Conservation (phyloP, 2,888 invertebrate species). For the Drosophila borborema region DNA sequence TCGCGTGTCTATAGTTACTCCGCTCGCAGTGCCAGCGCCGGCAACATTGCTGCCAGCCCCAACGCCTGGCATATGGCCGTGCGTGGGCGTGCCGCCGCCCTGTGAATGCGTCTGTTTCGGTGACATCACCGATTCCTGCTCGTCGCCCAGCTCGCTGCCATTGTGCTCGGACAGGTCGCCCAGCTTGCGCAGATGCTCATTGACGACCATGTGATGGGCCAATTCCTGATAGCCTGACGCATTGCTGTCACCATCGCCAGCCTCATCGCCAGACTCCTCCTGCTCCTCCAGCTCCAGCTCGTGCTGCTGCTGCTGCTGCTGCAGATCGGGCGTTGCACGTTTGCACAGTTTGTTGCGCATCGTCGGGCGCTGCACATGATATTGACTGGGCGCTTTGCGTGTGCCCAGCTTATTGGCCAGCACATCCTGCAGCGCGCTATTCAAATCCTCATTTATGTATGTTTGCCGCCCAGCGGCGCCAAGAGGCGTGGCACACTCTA, state of each 20-base stretch:
- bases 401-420: slow-evolving; percentile 97
- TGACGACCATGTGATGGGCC: slow-evolving; percentile 68
- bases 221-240: slow-evolving; percentile 72
- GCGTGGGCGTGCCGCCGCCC: slow-evolving; percentile 34
- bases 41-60: slow-evolving; percentile 26
- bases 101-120: slow-evolving; percentile 53
- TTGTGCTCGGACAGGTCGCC: slow-evolving; percentile 73
- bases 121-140: slow-evolving; percentile 48
- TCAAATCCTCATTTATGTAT: slow-evolving; percentile 98
- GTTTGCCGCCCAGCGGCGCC: slow-evolving; percentile 87
- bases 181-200: slow-evolving; percentile 71
- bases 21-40: slow-evolving; percentile 48
- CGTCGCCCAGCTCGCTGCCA: slow-evolving; percentile 68
- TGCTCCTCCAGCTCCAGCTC: slow-evolving; percentile 79
- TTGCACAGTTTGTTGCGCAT: slow-evolving; percentile 97
- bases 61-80: slow-evolving; percentile 12
- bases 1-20: slow-evolving; percentile 77
- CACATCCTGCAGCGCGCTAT: slow-evolving; percentile 97
- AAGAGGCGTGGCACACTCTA: slow-evolving; percentile 87
- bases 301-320: slow-evolving; percentile 51
- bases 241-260: slow-evolving; percentile 85
- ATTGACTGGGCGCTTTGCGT: slow-evolving; percentile 96
- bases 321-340: slow-evolving; percentile 60
- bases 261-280: slow-evolving; percentile 84
- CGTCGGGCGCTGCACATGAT: slow-evolving; percentile 98